Evolutionary conservation across 2,113 vertebrate species (phyloP).

Genomic region (Pseudorhombus dupliciocellatus): DNA sequence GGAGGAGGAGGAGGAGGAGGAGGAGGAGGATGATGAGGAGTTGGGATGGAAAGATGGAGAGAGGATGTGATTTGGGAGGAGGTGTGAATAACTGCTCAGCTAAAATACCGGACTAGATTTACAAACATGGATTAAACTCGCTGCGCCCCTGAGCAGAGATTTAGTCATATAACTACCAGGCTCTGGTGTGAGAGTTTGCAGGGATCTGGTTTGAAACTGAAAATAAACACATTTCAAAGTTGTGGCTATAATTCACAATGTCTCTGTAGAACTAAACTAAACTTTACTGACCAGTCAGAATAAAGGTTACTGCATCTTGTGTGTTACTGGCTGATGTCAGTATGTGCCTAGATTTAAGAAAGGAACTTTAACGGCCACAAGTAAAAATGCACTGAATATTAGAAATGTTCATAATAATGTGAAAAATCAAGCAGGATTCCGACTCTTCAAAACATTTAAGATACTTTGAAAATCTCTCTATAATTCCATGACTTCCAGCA

Average conservation of each 20-base stretch:
- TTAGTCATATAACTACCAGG: neutral
- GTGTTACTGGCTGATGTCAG: too few relatives aligned
- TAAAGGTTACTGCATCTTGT: neutral
- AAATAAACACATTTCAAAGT: neutral
- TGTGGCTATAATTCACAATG: neutral
- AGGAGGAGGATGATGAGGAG: neutral
- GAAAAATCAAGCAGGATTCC: too few relatives aligned
- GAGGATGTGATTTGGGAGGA: slow-evolving; percentile 58
- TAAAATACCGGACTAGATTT: slow-evolving; percentile 22
- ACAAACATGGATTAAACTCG: slow-evolving; percentile 22
- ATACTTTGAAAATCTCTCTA: neutral
- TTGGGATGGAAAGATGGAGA: slow-evolving; percentile 47
- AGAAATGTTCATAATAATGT: neutral
- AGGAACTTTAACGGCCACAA: too few relatives aligned
- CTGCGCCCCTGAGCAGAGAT: neutral
- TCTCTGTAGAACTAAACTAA: neutral
- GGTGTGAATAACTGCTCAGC: slow-evolving; percentile 39
- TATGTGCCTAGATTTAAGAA: too few relatives aligned
- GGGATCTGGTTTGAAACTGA: neutral
- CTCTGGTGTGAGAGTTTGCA: neutral
- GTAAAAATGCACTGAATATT: neutral
- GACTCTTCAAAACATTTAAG: too few relatives aligned
- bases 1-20: neutral
- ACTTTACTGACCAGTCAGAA: neutral
- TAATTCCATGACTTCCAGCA: neutral